These are phyloP conservation scores for Leptinotarsa lineolata DNA, from an alignment of 1,140 invertebrate genomes.

Conservation along the genomic window DNA sequence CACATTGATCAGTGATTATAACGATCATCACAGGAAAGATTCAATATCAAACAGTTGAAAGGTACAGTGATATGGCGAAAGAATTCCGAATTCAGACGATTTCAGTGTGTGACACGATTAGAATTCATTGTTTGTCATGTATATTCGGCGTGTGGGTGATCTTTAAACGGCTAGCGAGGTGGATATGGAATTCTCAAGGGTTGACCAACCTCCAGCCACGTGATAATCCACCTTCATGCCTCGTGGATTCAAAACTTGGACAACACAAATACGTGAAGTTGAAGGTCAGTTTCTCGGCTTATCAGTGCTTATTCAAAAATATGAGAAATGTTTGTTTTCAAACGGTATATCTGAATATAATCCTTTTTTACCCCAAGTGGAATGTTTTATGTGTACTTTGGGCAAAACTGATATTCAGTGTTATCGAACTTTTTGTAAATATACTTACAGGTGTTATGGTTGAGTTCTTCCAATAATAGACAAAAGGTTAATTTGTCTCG, in stretches of 20 bases:
- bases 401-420: background rate
- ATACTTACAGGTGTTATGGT: too few species aligned
- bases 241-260: slow-evolving; percentile 64
- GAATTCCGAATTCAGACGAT: slow-evolving; percentile 56
- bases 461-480: too few species aligned
- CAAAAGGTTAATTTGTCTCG: too few species aligned
- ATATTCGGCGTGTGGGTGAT: slow-evolving; percentile 61
- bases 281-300: slow-evolving; percentile 59
- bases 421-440: too few species aligned
- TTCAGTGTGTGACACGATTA: slow-evolving; percentile 57
- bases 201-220: slow-evolving; percentile 56
- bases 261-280: slow-evolving; percentile 69
- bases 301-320: background rate
- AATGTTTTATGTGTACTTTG: background rate
- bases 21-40: too few species aligned
- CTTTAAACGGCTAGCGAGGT: slow-evolving; percentile 57
- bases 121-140: slow-evolving; percentile 60
- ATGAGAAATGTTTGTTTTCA: too few species aligned
- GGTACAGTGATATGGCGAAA: background rate
- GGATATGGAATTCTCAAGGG: slow-evolving; percentile 60
- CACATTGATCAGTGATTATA: too few species aligned
- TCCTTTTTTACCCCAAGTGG: background rate
- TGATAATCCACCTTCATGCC: slow-evolving; percentile 65
- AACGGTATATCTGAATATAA: background rate
- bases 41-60: background rate